A percentile compares a stretch with the other conserved stretches of the same genome.
phyloP scores from a whole-genome alignment of 2,113 vertebrate species.

The Danionella cerebrum region DNA sequence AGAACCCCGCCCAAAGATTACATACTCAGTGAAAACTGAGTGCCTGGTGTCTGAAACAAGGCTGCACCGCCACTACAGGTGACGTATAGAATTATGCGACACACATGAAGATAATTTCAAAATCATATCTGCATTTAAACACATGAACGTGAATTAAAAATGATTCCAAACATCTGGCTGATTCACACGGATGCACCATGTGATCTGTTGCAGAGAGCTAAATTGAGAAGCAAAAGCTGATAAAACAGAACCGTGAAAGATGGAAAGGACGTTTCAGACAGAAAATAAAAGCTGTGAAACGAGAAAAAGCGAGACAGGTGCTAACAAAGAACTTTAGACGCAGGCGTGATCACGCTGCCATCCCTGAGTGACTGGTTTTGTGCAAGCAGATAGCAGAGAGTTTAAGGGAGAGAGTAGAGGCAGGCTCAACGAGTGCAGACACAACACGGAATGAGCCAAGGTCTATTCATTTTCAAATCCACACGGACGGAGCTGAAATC shows the following conservation, averaged over 20 bases:
- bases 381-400: neutral
- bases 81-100: too few species aligned
- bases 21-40: too few species aligned
- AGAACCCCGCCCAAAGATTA: too few species aligned
- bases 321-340: constrained; percentile 12
- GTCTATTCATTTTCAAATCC: neutral
- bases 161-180: too few species aligned
- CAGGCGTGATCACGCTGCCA: neutral
- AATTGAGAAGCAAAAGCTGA: neutral
- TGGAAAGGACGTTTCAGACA: neutral
- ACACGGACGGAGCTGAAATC: too few species aligned
- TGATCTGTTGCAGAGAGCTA: neutral
- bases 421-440: constrained; percentile 28
- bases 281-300: neutral
- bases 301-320: neutral
- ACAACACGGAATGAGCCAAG: constrained; percentile 28
- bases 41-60: too few species aligned
- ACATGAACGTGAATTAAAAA: too few species aligned
- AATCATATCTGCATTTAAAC: too few species aligned
- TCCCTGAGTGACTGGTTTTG: constrained; percentile 9
- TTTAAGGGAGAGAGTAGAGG: constrained; percentile 22
- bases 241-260: neutral
- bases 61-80: too few species aligned
- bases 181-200: neutral
- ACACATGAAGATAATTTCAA: too few species aligned